Evolutionary conservation across 1,140 invertebrate genomes (phyloP).

Genomic region (Ceratosolen fusciceps): DNA sequence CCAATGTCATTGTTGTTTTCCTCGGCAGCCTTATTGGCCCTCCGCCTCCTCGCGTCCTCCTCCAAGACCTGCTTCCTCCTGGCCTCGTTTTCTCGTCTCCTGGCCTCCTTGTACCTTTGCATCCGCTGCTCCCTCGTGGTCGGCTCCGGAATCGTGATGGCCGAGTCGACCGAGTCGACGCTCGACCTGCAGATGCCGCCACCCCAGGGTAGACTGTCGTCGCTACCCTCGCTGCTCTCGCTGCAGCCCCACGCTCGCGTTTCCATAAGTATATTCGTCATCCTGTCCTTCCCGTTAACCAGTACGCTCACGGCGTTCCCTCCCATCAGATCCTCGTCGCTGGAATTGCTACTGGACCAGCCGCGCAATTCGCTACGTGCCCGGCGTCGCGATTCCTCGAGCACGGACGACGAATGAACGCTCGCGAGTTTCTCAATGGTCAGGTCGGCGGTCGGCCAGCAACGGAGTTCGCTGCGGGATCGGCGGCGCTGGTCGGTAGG

Average conservation of each 20-base stretch:
- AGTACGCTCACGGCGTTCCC: constrained; percentile 27
- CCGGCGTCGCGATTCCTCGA: constrained; percentile 52
- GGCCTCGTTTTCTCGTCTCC: constrained; percentile 66
- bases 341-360: constrained; percentile 69
- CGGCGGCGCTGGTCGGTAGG: constrained; percentile 63
- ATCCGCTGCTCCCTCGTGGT: constrained; percentile 67
- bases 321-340: constrained; percentile 63
- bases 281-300: constrained; percentile 51
- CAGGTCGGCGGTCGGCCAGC: constrained; percentile 57
- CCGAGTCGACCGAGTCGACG: constrained; percentile 60
- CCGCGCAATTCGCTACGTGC: constrained; percentile 66
- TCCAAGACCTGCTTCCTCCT: constrained; percentile 63
- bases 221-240: constrained; percentile 70
- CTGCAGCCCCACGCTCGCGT: constrained; percentile 65
- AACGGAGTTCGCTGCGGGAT: constrained; percentile 66
- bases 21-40: constrained; percentile 48
- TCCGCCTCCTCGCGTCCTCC: constrained; percentile 63
- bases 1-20: constrained; percentile 44
- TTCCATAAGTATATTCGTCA: constrained; percentile 50
- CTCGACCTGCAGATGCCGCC: constrained; percentile 52
- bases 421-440: constrained; percentile 50
- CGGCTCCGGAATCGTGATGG: constrained; percentile 51
- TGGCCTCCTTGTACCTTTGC: constrained; percentile 66
- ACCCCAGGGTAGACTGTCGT: constrained; percentile 67
- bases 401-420: constrained; percentile 32